Conservation (phyloP, 2,888 invertebrate genomes). For the Spodoptera picta region DNA sequence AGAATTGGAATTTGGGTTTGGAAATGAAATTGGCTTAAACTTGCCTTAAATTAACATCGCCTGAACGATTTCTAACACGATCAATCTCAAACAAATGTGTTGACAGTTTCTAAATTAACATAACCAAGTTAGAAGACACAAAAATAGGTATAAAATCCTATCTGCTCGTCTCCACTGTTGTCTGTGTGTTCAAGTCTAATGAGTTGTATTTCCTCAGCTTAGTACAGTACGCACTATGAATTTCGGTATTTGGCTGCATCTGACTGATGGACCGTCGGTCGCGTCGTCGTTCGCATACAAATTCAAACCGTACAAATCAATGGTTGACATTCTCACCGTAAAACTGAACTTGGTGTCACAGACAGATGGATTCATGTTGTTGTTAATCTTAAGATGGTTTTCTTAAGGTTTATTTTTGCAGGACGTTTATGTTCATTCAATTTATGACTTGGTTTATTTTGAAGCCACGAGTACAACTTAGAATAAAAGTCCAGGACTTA, state of each 20-base stretch:
- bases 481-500: too few relatives aligned
- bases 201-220: conserved; percentile 65
- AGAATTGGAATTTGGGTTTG: too few relatives aligned
- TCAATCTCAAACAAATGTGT: too few relatives aligned
- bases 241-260: conserved; percentile 65
- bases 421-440: too few relatives aligned
- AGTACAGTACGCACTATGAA: conserved; percentile 64
- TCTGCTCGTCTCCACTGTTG: conserved; percentile 17
- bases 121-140: too few relatives aligned
- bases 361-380: conserved; percentile 25
- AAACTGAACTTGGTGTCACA: conserved; percentile 35
- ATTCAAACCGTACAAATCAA: conserved; percentile 61
- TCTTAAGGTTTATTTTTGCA: background rate
- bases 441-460: conserved; percentile 12
- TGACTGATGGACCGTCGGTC: conserved; percentile 54
- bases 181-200: conserved; percentile 60
- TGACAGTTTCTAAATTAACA: too few relatives aligned
- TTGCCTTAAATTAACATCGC: too few relatives aligned
- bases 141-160: too few relatives aligned
- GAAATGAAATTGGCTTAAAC: too few relatives aligned
- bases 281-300: conserved; percentile 63
- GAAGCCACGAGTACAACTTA: background rate
- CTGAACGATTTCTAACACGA: too few relatives aligned
- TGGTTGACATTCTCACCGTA: conserved; percentile 49
- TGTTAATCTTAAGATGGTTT: conserved; percentile 20